A percentile compares a stretch with the other conserved stretches of the same genome.
These are phyloP conservation scores for Puffinus mauretanicus DNA, from an alignment of 2,113 vertebrate genomes.

Conservation along the genomic window DNA sequence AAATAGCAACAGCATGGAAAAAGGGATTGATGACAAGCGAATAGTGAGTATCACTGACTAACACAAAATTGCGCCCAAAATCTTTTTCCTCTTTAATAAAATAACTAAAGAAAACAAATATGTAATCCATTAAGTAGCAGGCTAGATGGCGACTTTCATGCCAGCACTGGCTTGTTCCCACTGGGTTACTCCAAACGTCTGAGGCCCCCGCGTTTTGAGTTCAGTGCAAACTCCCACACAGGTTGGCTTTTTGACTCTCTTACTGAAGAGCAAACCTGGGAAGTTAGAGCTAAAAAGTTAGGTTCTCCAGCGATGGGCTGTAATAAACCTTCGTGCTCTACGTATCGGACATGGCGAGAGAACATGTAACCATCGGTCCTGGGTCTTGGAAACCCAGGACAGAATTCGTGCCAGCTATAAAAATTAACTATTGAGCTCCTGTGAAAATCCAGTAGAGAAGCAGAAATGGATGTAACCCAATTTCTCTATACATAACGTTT, in stretches of 20 bases:
- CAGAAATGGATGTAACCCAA: not conserved
- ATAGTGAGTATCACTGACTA: not conserved
- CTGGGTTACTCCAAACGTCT: not conserved
- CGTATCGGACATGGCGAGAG: accelerated
- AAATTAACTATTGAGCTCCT: not conserved
- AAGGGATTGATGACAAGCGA: not conserved
- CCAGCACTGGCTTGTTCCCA: not conserved
- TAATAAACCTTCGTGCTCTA: not conserved
- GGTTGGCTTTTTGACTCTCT: not conserved
- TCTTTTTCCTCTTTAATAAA: not conserved
- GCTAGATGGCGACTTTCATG: not conserved
- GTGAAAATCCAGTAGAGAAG: not conserved
- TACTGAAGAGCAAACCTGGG: not conserved
- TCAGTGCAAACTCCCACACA: not conserved
- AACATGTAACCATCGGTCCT: accelerated
- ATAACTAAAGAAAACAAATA: not conserved
- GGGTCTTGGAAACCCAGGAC: not conserved
- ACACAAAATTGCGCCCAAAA: not conserved
- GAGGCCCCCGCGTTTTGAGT: not conserved
- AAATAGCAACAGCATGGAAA: not conserved
- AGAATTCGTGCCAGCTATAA: not conserved
- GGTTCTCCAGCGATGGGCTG: not conserved
- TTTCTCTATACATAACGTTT: not conserved
- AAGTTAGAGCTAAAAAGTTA: not conserved
- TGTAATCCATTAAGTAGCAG: not conserved